phyloP scores from a whole-genome alignment of 2,888 invertebrate species.

The Globia sparganii region DNA sequence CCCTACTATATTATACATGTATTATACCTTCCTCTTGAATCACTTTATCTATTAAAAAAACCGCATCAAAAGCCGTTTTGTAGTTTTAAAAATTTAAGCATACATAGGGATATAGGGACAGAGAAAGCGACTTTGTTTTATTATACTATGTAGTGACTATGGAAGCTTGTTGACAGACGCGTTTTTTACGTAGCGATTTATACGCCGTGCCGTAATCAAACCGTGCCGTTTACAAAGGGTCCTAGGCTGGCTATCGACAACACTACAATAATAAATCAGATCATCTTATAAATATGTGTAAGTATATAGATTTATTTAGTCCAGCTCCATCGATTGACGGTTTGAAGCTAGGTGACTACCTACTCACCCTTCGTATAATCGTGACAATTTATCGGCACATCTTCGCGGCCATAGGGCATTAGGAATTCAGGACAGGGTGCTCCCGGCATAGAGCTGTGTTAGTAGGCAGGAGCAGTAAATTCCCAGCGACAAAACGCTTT shows the following conservation, averaged over 20 bases:
- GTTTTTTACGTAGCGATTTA: background rate
- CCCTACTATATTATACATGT: too few relatives aligned
- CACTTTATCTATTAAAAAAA: too few relatives aligned
- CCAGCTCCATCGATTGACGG: background rate
- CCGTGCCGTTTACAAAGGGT: too few relatives aligned
- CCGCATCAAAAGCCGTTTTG: too few relatives aligned
- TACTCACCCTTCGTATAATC: background rate
- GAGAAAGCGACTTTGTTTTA: too few relatives aligned
- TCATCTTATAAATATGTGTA: background rate
- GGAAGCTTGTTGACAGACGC: too few relatives aligned
- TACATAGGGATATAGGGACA: too few relatives aligned
- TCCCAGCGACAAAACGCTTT: conserved; percentile 85
- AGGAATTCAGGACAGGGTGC: conserved; percentile 49
- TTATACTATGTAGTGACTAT: too few relatives aligned
- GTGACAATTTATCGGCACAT: background rate
- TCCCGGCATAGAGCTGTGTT: conserved; percentile 74
- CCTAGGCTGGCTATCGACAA: background rate
- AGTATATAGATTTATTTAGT: conserved; percentile 9
- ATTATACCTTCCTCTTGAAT: too few relatives aligned
- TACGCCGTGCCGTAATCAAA: background rate
- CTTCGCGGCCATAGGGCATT: conserved; percentile 16
- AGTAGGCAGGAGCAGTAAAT: conserved; percentile 78
- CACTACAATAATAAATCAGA: conserved; percentile 1
- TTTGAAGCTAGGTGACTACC: background rate
- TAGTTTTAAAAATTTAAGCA: too few relatives aligned